These are phyloP conservation scores for Leistus spinibarbis DNA, from an alignment of 2,888 invertebrate species.

Conservation along the genomic window DNA sequence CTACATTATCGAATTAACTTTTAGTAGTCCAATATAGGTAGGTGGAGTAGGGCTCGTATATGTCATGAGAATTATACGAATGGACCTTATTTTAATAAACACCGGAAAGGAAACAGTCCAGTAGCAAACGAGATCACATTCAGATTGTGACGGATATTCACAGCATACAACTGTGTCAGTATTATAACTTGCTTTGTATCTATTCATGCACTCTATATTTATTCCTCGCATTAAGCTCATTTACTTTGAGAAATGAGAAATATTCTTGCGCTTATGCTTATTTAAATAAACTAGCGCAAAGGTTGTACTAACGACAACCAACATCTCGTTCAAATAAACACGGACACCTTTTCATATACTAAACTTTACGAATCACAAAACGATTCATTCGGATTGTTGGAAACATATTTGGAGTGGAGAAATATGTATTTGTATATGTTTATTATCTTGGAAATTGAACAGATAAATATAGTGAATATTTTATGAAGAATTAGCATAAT, in stretches of 20 bases:
- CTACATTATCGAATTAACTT: too few relatives aligned
- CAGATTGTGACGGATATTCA: constrained; percentile 25
- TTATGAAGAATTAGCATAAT: neutral
- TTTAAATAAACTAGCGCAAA: neutral
- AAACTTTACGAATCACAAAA: too few relatives aligned
- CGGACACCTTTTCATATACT: neutral
- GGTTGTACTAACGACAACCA: neutral
- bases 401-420: too few relatives aligned
- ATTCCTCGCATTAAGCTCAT: neutral
- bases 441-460: too few relatives aligned
- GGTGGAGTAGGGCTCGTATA: too few relatives aligned
- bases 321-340: neutral
- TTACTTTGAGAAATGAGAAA: neutral
- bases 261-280: neutral
- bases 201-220: neutral
- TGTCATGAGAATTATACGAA: too few relatives aligned
- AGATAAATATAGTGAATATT: neutral
- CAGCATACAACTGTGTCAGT: constrained; percentile 26
- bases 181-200: neutral
- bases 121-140: constrained; percentile 22
- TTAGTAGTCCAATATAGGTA: too few relatives aligned
- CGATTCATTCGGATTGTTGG: too few relatives aligned
- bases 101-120: constrained; percentile 19
- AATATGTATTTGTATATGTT: too few relatives aligned
- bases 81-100: too few relatives aligned